Percentiles rank a stretch among this genome's conserved stretches.
Evolutionary conservation across 2,797 vertebrate species (phyloP).

Genomic region (Gadopsis bispinosus): DNA sequence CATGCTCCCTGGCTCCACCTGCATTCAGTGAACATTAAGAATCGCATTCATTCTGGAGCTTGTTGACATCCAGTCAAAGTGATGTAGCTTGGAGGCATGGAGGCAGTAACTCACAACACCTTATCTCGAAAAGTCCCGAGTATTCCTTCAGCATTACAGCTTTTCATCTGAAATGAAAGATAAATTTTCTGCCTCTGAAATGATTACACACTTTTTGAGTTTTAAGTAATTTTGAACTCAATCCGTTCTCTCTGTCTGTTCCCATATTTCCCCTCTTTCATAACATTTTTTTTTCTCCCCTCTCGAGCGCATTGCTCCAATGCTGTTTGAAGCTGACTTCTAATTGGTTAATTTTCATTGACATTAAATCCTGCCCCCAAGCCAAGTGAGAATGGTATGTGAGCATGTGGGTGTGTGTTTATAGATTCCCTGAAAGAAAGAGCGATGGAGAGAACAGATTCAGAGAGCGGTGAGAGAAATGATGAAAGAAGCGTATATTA

Average conservation of each 20-base stretch:
- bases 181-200: slow-evolving; percentile 21
- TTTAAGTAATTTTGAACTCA: slow-evolving; percentile 8
- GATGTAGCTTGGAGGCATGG: slow-evolving; percentile 9
- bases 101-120: neutral
- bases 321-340: slow-evolving; percentile 60
- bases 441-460: slow-evolving; percentile 2
- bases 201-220: slow-evolving; percentile 16
- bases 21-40: slow-evolving; percentile 8
- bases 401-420: slow-evolving; percentile 47
- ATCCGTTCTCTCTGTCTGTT: slow-evolving; percentile 12
- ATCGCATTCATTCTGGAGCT: neutral
- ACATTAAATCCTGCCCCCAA: slow-evolving; percentile 71
- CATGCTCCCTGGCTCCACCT: slow-evolving; percentile 42
- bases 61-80: slow-evolving; percentile 13
- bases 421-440: slow-evolving; percentile 47
- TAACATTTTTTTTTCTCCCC: neutral
- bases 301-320: slow-evolving; percentile 3
- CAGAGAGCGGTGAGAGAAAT: neutral
- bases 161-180: neutral
- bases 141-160: slow-evolving; percentile 5
- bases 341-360: slow-evolving; percentile 74
- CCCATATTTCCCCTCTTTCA: slow-evolving; percentile 28
- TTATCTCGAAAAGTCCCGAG: neutral
- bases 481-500: slow-evolving; percentile 38
- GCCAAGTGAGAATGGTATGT: slow-evolving; percentile 29